A percentile compares a stretch with the other conserved stretches of the same genome.
These are phyloP conservation scores for Dolichomitus sp. DNA, from an alignment of 2,888 invertebrate genomes.

Conservation along the genomic window DNA sequence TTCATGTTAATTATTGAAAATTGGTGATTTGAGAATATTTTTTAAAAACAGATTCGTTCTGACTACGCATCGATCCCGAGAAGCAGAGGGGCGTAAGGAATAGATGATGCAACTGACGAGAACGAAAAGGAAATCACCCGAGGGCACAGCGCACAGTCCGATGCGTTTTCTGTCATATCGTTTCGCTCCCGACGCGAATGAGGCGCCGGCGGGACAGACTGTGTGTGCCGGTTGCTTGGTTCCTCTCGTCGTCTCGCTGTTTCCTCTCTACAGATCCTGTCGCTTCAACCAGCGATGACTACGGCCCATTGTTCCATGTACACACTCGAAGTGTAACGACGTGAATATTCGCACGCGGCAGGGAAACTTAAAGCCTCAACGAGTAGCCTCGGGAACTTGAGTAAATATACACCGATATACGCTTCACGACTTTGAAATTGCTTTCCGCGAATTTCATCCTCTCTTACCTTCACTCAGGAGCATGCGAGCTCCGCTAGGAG, in stretches of 20 bases:
- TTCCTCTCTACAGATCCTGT: slow-evolving; percentile 6
- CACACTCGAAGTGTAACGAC: slow-evolving; percentile 53
- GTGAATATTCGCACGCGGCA: slow-evolving; percentile 56
- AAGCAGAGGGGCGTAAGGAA: not conserved
- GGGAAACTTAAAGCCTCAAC: slow-evolving; percentile 32
- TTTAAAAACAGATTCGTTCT: not conserved
- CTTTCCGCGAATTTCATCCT: slow-evolving; percentile 57
- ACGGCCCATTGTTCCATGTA: slow-evolving; percentile 50
- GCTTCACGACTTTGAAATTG: slow-evolving; percentile 56
- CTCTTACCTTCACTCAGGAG: slow-evolving; percentile 12
- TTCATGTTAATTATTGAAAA: no score
- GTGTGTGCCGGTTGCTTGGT: slow-evolving; percentile 5
- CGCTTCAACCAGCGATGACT: slow-evolving; percentile 38
- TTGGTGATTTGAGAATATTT: not conserved
- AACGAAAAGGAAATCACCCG: slow-evolving; percentile 9
- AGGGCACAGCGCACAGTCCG: slow-evolving; percentile 9
- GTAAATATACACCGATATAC: slow-evolving; percentile 38
- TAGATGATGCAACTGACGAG: not conserved
- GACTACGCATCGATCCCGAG: not conserved
- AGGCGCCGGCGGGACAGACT: not conserved
- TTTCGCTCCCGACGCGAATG: not conserved
- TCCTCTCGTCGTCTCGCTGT: slow-evolving; percentile 10
- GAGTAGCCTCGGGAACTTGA: slow-evolving; percentile 8
- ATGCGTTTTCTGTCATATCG: slow-evolving; percentile 22
- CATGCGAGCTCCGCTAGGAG: slow-evolving; percentile 6